These are phyloP conservation scores for Geothlypis trichas DNA, from an alignment of 2,113 vertebrate species.

Conservation along the genomic window DNA sequence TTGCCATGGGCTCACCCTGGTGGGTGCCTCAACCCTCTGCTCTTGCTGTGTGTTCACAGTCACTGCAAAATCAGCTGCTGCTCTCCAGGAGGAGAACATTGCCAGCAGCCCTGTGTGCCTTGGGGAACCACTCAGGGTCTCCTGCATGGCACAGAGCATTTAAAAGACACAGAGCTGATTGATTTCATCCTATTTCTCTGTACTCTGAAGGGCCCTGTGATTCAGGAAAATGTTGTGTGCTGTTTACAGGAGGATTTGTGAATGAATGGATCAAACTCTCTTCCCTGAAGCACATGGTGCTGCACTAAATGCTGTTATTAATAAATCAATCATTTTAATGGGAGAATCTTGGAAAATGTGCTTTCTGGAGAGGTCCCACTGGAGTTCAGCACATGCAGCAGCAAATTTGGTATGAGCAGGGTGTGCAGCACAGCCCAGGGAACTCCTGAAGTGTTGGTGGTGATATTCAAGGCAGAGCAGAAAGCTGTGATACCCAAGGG, in stretches of 20 bases:
- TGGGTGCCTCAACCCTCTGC: background rate
- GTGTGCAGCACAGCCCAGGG: background rate
- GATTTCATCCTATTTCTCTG: background rate
- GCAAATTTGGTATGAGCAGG: background rate
- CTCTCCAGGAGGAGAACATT: background rate
- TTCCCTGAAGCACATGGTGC: background rate
- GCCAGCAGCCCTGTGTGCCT: background rate
- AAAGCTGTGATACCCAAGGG: background rate
- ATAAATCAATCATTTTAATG: background rate
- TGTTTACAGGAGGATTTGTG: background rate
- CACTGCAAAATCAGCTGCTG: background rate
- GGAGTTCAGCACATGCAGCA: background rate
- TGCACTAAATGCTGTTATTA: background rate
- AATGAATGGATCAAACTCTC: background rate
- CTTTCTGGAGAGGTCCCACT: background rate
- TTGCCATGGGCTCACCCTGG: rapidly evolving
- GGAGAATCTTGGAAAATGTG: background rate
- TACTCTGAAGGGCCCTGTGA: background rate
- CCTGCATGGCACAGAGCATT: background rate
- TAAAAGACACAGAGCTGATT: background rate
- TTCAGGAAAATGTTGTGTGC: background rate
- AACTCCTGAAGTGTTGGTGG: background rate
- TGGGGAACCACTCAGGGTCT: background rate
- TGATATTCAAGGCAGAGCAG: background rate
- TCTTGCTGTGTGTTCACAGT: background rate